Base-by-base conservation (phyloP, 2,888 invertebrate genomes). In the Theretra japonica region DNA sequence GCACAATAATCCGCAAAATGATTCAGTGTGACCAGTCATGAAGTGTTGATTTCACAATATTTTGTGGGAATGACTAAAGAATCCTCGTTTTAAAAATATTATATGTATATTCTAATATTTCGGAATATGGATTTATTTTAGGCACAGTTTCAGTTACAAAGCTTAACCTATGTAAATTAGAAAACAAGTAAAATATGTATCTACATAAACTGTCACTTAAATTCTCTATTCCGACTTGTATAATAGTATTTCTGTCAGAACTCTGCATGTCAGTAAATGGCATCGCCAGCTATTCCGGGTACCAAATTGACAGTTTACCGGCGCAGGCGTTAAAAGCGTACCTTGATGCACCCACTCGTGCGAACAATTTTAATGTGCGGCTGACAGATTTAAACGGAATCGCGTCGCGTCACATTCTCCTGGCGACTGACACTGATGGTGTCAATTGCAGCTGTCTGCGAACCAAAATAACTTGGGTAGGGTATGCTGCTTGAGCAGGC, bases 291-390 rank as follows among this genome's bases (percentile, higher is more conserved):
- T 23, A 65, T 65, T 65, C 65, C 65, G 17, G 65, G 23, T 65
- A 15, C 41, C 65, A 23, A 48, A 65, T 23, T 62, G n/a, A 48
- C 65, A 65, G 65, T 48, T 21, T 33, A 62, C 33, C 30, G 21
- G 41, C 50, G 48, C 8, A 17, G 17, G 19, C 17, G 21, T 65
- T 48, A 65, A 65, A 65, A 65, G 65, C 65, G 4, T 41, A 41
- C 41, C 41, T 48, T 65, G 23, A 23, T 65, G 65, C 65, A 65
- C 48, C 41, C 65, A 65, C 65, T 65, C 65, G 41, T 48, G 65
- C 48, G 41, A 48, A 23, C 65, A 65, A 65, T 65, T 65, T 65
- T 65, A 65, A 65, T 65, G 65, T 65, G 65, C 41, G 48, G 23
- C 41, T 65, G 65, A 65, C 65, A 65, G 65, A 65, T 65, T 65